A percentile compares a stretch with the other conserved stretches of the same genome.
Conservation (phyloP, 2,113 vertebrate species). For the Machaerirhynchus nigripectus region DNA sequence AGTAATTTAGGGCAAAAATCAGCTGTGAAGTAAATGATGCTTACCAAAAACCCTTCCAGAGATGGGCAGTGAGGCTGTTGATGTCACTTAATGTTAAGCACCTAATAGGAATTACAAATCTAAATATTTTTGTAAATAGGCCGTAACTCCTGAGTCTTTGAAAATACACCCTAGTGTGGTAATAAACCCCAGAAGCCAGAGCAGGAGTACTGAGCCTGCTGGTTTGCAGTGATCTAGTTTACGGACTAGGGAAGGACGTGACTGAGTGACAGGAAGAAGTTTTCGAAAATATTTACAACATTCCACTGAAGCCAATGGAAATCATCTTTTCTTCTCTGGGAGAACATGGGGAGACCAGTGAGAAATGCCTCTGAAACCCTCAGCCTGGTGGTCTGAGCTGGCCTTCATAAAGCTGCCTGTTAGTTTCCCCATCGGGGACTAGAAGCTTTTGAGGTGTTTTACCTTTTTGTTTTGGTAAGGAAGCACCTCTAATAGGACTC, state of each 20-base stretch:
- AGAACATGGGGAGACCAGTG: neutral
- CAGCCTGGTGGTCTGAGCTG: neutral
- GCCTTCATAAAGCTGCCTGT: rapidly evolving
- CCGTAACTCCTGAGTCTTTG: neutral
- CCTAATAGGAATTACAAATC: neutral
- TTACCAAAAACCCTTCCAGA: neutral
- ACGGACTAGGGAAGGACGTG: neutral
- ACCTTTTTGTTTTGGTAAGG: neutral
- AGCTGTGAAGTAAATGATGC: neutral
- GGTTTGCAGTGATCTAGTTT: neutral
- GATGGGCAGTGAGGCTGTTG: neutral
- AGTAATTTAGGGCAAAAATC: conserved; percentile 2
- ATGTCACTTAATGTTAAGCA: neutral
- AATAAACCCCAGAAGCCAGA: neutral
- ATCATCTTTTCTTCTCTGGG: neutral
- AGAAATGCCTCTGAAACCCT: neutral
- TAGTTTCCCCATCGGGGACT: neutral
- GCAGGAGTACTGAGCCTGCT: neutral
- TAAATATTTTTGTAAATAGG: conserved; percentile 3
- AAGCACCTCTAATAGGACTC: neutral
- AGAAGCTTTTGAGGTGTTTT: neutral
- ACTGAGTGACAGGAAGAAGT: neutral
- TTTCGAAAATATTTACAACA: neutral
- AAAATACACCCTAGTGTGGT: neutral
- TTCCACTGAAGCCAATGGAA: neutral